Base-by-base conservation (phyloP, 2,113 vertebrate genomes). In the Mungos mungo region DNA sequence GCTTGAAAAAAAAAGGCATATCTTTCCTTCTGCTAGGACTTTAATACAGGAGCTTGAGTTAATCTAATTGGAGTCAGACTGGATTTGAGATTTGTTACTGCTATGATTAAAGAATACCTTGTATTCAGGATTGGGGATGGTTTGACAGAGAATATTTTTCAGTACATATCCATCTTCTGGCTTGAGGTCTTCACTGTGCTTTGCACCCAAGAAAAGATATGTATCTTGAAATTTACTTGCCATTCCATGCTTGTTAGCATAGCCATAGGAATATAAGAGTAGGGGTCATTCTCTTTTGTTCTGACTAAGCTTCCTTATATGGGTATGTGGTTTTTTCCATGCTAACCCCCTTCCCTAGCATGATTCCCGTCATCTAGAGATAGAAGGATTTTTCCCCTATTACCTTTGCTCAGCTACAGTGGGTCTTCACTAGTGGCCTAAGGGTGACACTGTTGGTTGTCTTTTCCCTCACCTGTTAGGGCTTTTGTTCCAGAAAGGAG, bases 61-160 rank as follows among this genome's bases (percentile, higher is more conserved):
- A 66, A 86, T 79, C 60, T 89, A 33, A 50, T 90, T 81, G 79
- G 71, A 93, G 41, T 57, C 85, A 82, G 84, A 33, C n/a, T 90
- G 31, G 33, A 54, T 74, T 82, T 47, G 27, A 83, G 92, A 68
- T 41, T 90, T 80, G 25, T 65, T 85, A 23, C 87, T 81, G 57
- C 50, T 57, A 76, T 88, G 87, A 54, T 91, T 79, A 23, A 77
- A 45, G 2, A 54, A 63, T 45, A 63, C n/a, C 6, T 66, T 90
- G 47, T 38, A 19, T 88, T 95, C 83, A 45, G 25, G 18, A 18
- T 77, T 52, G 33, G 77, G 27, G 10, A 14, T 71, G 3, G 13
- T 57, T 88, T 74, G 4, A 18, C 21, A 85, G 71, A 50, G 27
- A 63, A 31, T 21, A 33, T 21, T 65, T 66, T 85, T 45, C 27